Evolutionary conservation across 2,888 invertebrate genomes (phyloP).

Genomic region (Aporophyla nigra): DNA sequence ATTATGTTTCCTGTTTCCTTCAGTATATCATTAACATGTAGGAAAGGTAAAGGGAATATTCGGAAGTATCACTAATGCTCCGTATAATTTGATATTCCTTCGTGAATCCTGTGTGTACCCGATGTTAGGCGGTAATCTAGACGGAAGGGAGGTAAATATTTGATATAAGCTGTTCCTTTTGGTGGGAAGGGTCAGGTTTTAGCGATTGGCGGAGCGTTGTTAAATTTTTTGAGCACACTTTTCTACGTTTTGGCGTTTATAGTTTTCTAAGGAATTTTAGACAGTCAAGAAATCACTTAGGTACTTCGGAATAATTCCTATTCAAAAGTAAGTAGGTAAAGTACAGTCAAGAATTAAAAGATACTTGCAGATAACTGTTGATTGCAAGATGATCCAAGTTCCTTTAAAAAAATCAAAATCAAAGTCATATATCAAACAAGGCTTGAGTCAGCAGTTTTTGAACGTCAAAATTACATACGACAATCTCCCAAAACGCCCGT

Average conservation of each 20-base stretch:
- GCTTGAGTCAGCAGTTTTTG: no score
- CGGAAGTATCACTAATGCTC: slow-evolving; percentile 17
- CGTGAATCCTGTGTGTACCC: slow-evolving; percentile 21
- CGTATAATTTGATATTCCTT: slow-evolving; percentile 47
- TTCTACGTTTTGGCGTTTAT: no score
- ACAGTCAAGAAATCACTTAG: no score
- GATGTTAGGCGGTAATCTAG: slow-evolving; percentile 27
- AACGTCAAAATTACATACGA: no score
- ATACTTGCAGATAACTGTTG: no score
- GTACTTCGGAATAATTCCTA: no score
- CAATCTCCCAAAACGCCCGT: no score
- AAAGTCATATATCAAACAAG: no score
- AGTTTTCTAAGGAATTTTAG: neutral
- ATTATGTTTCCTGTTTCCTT: slow-evolving; percentile 8
- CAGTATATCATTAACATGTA: slow-evolving; percentile 16
- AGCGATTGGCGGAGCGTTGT: neutral
- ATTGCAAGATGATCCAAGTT: no score
- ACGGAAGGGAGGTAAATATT: slow-evolving; percentile 46
- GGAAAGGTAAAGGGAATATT: slow-evolving; percentile 36
- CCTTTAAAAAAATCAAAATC: no score
- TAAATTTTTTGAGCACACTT: neutral
- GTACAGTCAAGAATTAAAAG: no score
- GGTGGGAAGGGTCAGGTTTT: neutral
- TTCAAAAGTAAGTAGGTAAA: no score
- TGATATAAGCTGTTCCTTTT: slow-evolving; percentile 33